Evolutionary conservation across 1,140 invertebrate genomes (phyloP).

Genomic region (Oscheius sp.): DNA sequence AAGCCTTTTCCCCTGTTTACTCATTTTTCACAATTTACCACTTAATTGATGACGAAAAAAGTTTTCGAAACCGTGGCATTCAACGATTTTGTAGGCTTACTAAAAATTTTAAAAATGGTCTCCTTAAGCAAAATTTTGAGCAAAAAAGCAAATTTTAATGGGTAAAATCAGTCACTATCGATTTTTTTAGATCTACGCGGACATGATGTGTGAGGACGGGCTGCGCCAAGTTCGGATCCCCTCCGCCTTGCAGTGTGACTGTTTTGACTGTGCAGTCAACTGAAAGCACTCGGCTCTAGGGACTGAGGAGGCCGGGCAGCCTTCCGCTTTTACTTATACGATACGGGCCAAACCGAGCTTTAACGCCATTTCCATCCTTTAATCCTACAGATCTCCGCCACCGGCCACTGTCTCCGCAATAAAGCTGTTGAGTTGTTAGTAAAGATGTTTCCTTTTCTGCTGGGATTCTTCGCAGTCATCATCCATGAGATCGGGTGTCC

Average conservation of each 20-base stretch:
- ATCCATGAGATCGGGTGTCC: not conserved
- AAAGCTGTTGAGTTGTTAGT: slow-evolving; percentile 1
- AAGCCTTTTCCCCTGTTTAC: not conserved
- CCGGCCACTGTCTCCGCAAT: not conserved
- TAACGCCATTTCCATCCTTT: not conserved
- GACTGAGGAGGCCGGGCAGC: not conserved
- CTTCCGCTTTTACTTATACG: not conserved
- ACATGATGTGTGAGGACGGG: slow-evolving; percentile 23
- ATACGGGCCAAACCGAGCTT: slow-evolving; percentile 11
- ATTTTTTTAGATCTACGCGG: slow-evolving; percentile 27
- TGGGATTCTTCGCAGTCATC: not conserved
- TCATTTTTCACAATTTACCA: not conserved
- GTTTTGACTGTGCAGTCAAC: slow-evolving; percentile 26
- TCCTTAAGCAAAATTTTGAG: not conserved
- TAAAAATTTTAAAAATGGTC: not conserved
- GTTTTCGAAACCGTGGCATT: not conserved
- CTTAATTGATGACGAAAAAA: not conserved
- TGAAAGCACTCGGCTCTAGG: not conserved
- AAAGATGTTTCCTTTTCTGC: not conserved
- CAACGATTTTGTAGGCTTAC: not conserved
- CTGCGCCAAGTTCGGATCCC: slow-evolving; percentile 24
- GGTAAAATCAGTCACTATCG: too few relatives aligned
- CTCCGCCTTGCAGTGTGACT: slow-evolving; percentile 25
- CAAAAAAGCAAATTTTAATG: not conserved
- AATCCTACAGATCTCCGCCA: not conserved